Conservation (phyloP, 2,113 vertebrate genomes). For the Sardina pilchardus region DNA sequence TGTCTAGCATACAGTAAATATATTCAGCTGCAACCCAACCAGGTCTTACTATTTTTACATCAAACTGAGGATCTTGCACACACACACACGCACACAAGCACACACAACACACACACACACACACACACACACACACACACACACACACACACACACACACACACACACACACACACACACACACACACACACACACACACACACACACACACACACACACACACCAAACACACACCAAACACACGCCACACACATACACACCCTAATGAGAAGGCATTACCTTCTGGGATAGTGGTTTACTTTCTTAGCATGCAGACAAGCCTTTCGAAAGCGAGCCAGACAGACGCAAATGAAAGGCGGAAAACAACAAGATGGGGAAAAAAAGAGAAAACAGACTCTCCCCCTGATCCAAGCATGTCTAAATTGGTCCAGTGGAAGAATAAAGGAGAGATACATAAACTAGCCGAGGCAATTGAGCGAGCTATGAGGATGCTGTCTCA, state of each 20-base stretch:
- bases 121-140: not conserved
- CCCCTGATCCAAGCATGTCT: slow-evolving; percentile 41
- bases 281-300: not conserved
- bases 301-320: not conserved
- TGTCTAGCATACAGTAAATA: not conserved
- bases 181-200: not conserved
- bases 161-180: not conserved
- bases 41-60: slow-evolving; percentile 13
- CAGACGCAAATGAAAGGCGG: not conserved
- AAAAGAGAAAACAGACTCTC: not conserved
- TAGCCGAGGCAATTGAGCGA: slow-evolving; percentile 48
- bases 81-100: not conserved
- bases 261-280: not conserved
- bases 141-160: not conserved
- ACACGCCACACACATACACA: slow-evolving; percentile 7
- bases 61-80: not conserved
- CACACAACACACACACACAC: not conserved
- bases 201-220: not conserved
- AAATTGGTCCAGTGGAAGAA: slow-evolving; percentile 43
- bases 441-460: slow-evolving; percentile 37
- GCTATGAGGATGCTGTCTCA: slow-evolving; percentile 46
- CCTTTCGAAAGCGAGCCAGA: not conserved
- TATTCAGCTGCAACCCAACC: not conserved
- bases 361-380: not conserved
- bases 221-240: not conserved